Conservation (phyloP, 2,888 invertebrate species). For the Rutpela maculata region DNA sequence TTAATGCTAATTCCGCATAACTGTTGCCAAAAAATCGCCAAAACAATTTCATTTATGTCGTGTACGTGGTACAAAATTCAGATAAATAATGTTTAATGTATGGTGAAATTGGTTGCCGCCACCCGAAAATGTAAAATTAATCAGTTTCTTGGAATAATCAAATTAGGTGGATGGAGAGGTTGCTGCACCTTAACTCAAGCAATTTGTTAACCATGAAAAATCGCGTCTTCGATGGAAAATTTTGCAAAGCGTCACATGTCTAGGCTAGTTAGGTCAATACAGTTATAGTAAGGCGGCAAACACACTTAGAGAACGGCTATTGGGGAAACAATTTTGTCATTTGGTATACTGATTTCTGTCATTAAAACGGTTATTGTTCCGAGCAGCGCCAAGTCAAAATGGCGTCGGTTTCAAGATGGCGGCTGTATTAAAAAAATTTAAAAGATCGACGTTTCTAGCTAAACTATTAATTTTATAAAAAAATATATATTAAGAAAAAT, state of each 20-base stretch:
- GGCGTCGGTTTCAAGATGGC: too few species aligned
- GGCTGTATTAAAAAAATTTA: too few species aligned
- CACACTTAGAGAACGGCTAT: too few species aligned
- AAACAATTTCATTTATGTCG: neutral
- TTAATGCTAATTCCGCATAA: slow-evolving; percentile 12
- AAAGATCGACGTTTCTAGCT: too few species aligned
- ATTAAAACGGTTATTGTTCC: too few species aligned
- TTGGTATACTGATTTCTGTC: too few species aligned
- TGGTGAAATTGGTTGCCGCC: neutral
- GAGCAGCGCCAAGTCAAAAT: too few species aligned
- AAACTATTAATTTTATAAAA: too few species aligned
- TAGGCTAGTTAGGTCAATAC: too few species aligned
- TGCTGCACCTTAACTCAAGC: neutral
- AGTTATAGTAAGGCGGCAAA: too few species aligned
- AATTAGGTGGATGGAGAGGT: neutral
- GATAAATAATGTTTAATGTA: slow-evolving; percentile 7
- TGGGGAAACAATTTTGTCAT: too few species aligned
- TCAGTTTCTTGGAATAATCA: neutral
- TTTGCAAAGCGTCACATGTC: neutral
- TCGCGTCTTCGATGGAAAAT: neutral
- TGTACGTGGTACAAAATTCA: neutral
- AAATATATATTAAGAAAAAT: too few species aligned
- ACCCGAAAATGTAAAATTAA: neutral
- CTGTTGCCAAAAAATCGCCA: slow-evolving; percentile 9
- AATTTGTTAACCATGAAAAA: neutral